Base-by-base conservation (phyloP, 2,113 vertebrate species). In the Pipa parva region DNA sequence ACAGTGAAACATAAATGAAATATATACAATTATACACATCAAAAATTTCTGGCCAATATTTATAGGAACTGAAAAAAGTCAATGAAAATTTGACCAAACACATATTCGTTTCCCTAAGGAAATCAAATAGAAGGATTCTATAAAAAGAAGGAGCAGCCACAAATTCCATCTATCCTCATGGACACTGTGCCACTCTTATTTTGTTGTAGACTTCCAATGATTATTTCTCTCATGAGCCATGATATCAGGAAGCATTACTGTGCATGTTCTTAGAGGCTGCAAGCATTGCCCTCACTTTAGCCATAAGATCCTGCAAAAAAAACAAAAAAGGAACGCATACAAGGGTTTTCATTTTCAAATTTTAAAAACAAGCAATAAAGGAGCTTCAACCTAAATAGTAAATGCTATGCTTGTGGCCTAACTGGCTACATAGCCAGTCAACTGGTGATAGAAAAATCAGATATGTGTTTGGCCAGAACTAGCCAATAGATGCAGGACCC, bases 261-360 rank as follows among this genome's bases (percentile, higher is more conserved):
- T 92, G 92, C 77, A 95, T 88, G 80, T 92, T 93, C 84, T 98
- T 99, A 71, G 95, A 97, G 73, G 93, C 90, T 57, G 95, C 95
- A 54, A 99, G 90, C 97, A 99, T 99, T 33, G 96, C 97, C 79
- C 95, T 89, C 72, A 99, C 96, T 92, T 97, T 98, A 84, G 92
- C 95, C 97, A 98, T 98, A 73, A 99, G 91, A 80, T 97, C 97
- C 97, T 99, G 80, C 1, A 63, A 29, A 17, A 22, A 5, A 42
- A n/a, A n/a, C n/a, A n/a, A n/a, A n/a, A n/a, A n/a, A n/a, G n/a
- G n/a, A n/a, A n/a, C n/a, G n/a, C n/a, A n/a, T n/a, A n/a, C n/a
- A n/a, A n/a, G n/a, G n/a, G n/a, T n/a, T n/a, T n/a, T n/a, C n/a
- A n/a, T n/a, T n/a, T n/a, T n/a, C n/a, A n/a, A n/a, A n/a, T n/a